Evolutionary conservation across 2,888 invertebrate genomes (phyloP).

Genomic region (Quadriops clusia): DNA sequence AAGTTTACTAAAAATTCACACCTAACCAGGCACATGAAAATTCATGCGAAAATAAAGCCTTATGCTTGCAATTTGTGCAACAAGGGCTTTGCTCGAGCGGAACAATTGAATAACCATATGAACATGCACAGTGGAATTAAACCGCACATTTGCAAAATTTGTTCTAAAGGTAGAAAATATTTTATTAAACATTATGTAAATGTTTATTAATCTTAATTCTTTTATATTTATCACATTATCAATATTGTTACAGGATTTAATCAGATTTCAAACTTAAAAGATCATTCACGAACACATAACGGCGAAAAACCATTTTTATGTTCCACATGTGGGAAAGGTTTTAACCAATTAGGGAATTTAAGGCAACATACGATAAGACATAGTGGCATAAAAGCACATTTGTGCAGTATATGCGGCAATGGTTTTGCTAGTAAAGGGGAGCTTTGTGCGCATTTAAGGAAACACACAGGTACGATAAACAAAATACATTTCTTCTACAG

Average conservation of each 20-base stretch:
- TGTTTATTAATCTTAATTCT: not conserved
- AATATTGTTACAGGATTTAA: slow-evolving; percentile 32
- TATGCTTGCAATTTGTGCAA: slow-evolving; percentile 45
- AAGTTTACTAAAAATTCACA: slow-evolving; percentile 42
- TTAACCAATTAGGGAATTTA: slow-evolving; percentile 38
- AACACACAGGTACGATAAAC: slow-evolving; percentile 28
- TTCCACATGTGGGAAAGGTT: slow-evolving; percentile 37
- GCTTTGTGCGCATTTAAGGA: slow-evolving; percentile 36
- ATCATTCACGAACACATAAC: slow-evolving; percentile 38
- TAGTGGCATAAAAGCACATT: slow-evolving; percentile 37
- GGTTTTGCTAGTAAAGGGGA: slow-evolving; percentile 39
- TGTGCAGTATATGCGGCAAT: slow-evolving; percentile 36
- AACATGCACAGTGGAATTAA: slow-evolving; percentile 46
- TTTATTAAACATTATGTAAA: slow-evolving; percentile 4
- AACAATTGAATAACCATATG: slow-evolving; percentile 46
- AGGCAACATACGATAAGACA: slow-evolving; percentile 36
- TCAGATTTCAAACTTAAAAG: slow-evolving; percentile 37
- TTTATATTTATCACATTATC: not conserved
- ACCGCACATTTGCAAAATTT: slow-evolving; percentile 45
- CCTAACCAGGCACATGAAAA: slow-evolving; percentile 39
- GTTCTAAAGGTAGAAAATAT: slow-evolving; percentile 39
- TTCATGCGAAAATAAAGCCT: slow-evolving; percentile 42
- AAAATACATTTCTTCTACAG: not conserved
- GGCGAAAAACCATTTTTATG: slow-evolving; percentile 38
- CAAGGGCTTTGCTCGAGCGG: slow-evolving; percentile 45